phyloP scores from a whole-genome alignment of 2,113 vertebrate genomes.

The Cephalopholis sonnerati region DNA sequence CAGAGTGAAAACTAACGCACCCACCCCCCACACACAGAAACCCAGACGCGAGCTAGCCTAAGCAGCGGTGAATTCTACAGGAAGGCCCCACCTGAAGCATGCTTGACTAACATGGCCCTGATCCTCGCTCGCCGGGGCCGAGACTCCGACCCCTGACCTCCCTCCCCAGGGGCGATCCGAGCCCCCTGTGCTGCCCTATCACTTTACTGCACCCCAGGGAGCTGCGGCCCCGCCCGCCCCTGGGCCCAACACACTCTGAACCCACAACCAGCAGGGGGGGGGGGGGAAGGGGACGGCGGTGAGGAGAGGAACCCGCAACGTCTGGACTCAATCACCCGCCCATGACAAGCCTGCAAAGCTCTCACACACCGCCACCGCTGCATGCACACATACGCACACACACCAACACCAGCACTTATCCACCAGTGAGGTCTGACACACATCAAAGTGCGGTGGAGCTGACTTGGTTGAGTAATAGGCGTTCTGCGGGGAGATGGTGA shows the following conservation, averaged over 20 bases:
- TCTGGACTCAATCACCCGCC: slow-evolving; percentile 81
- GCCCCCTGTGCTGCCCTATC: slow-evolving; percentile 72
- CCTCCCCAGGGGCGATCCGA: slow-evolving; percentile 52
- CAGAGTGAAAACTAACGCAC: background rate
- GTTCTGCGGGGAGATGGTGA: slow-evolving; percentile 70
- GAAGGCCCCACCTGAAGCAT: slow-evolving; percentile 59
- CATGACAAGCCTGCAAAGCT: slow-evolving; percentile 70
- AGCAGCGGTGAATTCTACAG: slow-evolving; percentile 42
- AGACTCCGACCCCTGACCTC: slow-evolving; percentile 67
- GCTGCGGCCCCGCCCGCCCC: slow-evolving; percentile 41
- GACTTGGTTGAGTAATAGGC: slow-evolving; percentile 68
- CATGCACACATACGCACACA: slow-evolving; percentile 38
- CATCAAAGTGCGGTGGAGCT: slow-evolving; percentile 70
- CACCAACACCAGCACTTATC: slow-evolving; percentile 69
- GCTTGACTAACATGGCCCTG: slow-evolving; percentile 64
- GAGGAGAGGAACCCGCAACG: slow-evolving; percentile 66
- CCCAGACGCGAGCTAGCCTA: slow-evolving; percentile 32
- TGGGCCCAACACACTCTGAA: slow-evolving; percentile 63
- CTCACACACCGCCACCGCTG: slow-evolving; percentile 45
- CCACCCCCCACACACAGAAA: slow-evolving; percentile 12
- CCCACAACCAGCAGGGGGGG: slow-evolving; percentile 32
- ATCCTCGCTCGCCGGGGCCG: slow-evolving; percentile 29
- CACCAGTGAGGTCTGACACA: slow-evolving; percentile 79
- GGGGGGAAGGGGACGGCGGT: slow-evolving; percentile 9
- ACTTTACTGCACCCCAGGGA: slow-evolving; percentile 82